Percentiles rank a stretch among this genome's conserved stretches.
These are phyloP conservation scores for Blennius ocellaris DNA, from an alignment of 2,113 vertebrate genomes.

Conservation along the genomic window DNA sequence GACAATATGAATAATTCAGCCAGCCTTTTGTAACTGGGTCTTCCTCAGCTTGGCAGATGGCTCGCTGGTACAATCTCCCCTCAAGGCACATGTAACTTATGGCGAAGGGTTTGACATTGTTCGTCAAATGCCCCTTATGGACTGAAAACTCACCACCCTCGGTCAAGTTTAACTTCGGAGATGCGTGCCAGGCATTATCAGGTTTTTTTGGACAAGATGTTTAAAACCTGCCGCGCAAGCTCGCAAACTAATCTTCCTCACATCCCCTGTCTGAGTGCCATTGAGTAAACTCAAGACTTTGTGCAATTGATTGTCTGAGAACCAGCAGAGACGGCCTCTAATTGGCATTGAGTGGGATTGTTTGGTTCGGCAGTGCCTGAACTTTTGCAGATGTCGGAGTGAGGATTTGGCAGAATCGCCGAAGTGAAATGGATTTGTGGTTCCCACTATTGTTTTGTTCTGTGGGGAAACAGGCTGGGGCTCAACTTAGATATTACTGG, in stretches of 20 bases:
- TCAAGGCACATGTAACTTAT: constrained; percentile 50
- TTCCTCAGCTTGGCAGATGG: constrained; percentile 61
- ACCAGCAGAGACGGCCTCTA: constrained; percentile 38
- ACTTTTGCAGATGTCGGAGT: constrained; percentile 59
- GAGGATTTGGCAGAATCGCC: constrained; percentile 42
- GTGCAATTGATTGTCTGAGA: constrained; percentile 41
- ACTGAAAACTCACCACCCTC: constrained; percentile 10
- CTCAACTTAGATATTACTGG: constrained; percentile 43
- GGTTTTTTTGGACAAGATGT: neutral
- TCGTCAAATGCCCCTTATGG: constrained; percentile 60
- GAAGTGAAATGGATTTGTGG: constrained; percentile 33
- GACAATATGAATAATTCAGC: constrained; percentile 55
- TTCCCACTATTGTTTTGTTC: constrained; percentile 44
- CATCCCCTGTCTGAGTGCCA: neutral
- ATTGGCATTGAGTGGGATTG: constrained; percentile 56
- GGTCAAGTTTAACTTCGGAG: neutral
- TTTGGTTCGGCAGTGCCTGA: constrained; percentile 14
- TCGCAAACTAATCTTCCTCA: constrained; percentile 16
- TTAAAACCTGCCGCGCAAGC: neutral
- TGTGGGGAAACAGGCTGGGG: constrained; percentile 28
- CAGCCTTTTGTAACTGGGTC: constrained; percentile 45
- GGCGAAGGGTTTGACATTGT: constrained; percentile 50
- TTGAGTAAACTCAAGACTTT: constrained; percentile 18
- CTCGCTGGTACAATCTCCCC: constrained; percentile 29
- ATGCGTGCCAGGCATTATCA: neutral